Percentiles rank a stretch among this genome's conserved stretches.
Evolutionary conservation across 2,888 invertebrate genomes (phyloP).

Genomic region (Pteria penguin): DNA sequence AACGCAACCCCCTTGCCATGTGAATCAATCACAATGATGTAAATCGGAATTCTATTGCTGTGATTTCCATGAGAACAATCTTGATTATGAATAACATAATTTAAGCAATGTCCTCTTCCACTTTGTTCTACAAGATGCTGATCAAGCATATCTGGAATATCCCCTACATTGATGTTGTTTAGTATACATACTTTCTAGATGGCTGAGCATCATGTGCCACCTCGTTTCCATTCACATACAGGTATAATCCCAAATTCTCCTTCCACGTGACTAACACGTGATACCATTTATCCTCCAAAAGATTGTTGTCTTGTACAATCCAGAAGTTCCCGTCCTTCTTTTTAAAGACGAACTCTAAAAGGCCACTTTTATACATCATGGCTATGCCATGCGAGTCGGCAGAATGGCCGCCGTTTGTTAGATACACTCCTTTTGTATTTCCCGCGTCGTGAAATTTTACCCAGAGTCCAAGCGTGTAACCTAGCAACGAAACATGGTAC

Average conservation of each 20-base stretch:
- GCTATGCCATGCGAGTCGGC: conserved; percentile 75
- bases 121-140: too few relatives aligned
- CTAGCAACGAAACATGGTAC: too few relatives aligned
- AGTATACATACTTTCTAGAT: too few relatives aligned
- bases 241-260: conserved; percentile 61
- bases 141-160: too few relatives aligned
- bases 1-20: too few relatives aligned
- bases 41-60: too few relatives aligned
- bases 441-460: conserved; percentile 68
- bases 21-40: too few relatives aligned
- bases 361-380: conserved; percentile 73
- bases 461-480: conserved; percentile 77
- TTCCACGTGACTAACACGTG: conserved; percentile 76
- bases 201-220: conserved; percentile 50
- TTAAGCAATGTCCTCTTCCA: too few relatives aligned
- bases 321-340: conserved; percentile 71
- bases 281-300: conserved; percentile 75
- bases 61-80: too few relatives aligned
- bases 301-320: conserved; percentile 60
- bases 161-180: too few relatives aligned
- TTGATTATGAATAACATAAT: too few relatives aligned
- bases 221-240: conserved; percentile 75
- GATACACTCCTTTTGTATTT: conserved; percentile 67
- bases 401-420: conserved; percentile 78
- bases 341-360: conserved; percentile 74